phyloP scores from a whole-genome alignment of 2,797 vertebrate species.

The Eulemur albifrons region DNA sequence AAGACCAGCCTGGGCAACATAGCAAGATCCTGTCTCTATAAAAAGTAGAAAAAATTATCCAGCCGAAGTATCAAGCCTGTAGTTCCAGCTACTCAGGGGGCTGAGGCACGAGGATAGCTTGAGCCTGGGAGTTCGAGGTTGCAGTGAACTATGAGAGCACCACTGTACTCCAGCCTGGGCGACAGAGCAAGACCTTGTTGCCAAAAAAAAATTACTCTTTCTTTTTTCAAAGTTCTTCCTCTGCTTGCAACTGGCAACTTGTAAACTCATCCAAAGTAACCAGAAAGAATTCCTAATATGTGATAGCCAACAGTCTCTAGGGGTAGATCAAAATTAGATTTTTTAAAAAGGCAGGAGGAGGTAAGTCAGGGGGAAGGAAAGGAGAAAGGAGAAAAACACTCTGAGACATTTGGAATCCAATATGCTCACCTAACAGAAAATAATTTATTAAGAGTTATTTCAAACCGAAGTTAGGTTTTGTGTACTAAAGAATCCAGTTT shows the following conservation, averaged over 20 bases:
- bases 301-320: not conserved
- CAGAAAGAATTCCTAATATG: not conserved
- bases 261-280: not conserved
- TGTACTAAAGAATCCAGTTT: not conserved
- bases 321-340: not conserved
- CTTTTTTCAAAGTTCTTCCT: constrained; percentile 11
- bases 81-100: not conserved
- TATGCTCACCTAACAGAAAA: not conserved
- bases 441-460: not conserved
- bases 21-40: not conserved
- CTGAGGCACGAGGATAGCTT: not conserved
- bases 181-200: no score
- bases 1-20: not conserved
- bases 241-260: not conserved
- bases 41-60: not conserved
- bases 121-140: not conserved
- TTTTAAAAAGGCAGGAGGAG: not conserved
- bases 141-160: not conserved
- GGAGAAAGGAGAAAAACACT: not conserved
- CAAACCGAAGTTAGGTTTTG: not conserved
- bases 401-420: not conserved
- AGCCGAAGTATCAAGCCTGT: not conserved
- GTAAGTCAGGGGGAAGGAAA: not conserved
- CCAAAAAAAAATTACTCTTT: not conserved
- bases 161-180: no score